Evolutionary conservation across 2,888 invertebrate genomes (phyloP), one percentile per base, ranked within the genome.

Genomic region (Cabera pusaria): DNA sequence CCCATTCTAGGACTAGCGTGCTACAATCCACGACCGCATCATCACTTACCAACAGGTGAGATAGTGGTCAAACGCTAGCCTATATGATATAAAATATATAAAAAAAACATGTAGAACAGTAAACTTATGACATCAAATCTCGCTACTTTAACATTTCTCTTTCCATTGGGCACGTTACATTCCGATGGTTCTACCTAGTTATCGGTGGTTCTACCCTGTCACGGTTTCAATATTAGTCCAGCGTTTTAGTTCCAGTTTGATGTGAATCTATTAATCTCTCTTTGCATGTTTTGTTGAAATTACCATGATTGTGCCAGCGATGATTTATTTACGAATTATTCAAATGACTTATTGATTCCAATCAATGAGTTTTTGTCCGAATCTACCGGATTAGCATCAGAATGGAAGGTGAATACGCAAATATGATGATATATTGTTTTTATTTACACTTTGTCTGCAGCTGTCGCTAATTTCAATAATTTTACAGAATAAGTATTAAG

Each of bases 301-400:
- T 68, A 65, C 60, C 69, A 66, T 67, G 61, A 70, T 69, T 64
- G 59, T 59, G 54, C 55, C 43, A 37, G 45, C 40, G 44, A 65
- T 79, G 82, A 83, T 84, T 75, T 72, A 85, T 84, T 46, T 47
- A 42, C 49, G 45, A 77, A 82, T 79, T 83, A 84, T 85, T 74
- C 64, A 76, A 78, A 80, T 76, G 40, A 31, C 8, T 56, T 64
- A 76, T 76, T 71, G 79, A 74, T 74, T 69, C 41, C 64, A 60
- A 69, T 72, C 72, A 71, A 75, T 70, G 58, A 56, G 60, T 75
- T 73, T 72, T 73, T 74, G 67, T 70, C 2, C 25, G 19, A 22
- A 26, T 25, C 12, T 11, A 16, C 1, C 54, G 49, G 56, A 82
- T 83, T 83, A 69, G 64, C 83, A 83, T 83, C 44, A 72, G 59